Percentiles rank a stretch among this genome's conserved stretches.
Evolutionary conservation across 2,888 invertebrate species (phyloP).

Genomic region (Agrochola litura): DNA sequence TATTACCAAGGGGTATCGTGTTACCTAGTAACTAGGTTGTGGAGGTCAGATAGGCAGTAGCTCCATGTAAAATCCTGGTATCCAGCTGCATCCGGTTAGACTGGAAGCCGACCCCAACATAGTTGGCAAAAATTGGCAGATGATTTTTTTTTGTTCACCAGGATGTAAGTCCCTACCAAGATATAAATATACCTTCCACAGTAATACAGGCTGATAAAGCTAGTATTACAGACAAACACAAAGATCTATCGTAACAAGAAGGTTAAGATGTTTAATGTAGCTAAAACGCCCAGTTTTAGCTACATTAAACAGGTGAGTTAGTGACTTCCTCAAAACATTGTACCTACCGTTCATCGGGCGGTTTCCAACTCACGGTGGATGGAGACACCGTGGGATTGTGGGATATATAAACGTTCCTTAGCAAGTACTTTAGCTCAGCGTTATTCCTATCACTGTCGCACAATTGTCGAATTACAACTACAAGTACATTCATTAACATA

Average conservation of each 20-base stretch:
- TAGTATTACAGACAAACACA: neutral
- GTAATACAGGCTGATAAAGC: neutral
- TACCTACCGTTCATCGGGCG: neutral
- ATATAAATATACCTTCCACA: neutral
- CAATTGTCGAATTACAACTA: neutral
- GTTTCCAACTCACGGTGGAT: neutral
- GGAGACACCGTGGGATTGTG: too few relatives aligned
- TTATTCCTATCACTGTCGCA: neutral
- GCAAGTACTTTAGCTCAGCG: neutral
- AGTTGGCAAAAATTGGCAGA: too few relatives aligned
- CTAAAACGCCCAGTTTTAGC: neutral
- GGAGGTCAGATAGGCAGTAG: too few relatives aligned
- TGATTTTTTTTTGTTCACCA: neutral
- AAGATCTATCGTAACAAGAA: conserved; percentile 1
- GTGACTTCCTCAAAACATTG: neutral
- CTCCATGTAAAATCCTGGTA: too few relatives aligned
- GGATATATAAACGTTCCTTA: neutral
- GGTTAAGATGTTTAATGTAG: neutral
- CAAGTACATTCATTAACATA: neutral
- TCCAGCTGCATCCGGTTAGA: too few relatives aligned
- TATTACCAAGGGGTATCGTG: too few relatives aligned
- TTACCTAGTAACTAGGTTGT: too few relatives aligned
- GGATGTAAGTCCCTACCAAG: neutral
- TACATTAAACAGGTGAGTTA: conserved; percentile 34
- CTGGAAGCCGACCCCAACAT: too few relatives aligned